Evolutionary conservation across 2,797 vertebrate genomes (phyloP).

Genomic region (Danio aesculapii): DNA sequence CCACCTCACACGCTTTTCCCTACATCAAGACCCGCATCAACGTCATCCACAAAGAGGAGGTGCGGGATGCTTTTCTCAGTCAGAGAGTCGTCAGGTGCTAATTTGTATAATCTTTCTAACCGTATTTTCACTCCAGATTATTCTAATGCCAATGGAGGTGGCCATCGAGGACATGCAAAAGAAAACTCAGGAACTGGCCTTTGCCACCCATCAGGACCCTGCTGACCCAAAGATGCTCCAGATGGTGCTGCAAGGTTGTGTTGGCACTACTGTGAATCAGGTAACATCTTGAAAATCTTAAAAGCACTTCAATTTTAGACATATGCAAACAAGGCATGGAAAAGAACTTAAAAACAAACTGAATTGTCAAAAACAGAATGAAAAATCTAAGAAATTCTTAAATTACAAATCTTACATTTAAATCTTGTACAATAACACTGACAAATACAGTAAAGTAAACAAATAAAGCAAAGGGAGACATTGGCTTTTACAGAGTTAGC

Average conservation of each 20-base stretch:
- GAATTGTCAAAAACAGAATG: too few species aligned
- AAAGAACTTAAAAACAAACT: too few species aligned
- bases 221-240: slow-evolving; percentile 92
- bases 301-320: too few species aligned
- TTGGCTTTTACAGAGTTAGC: too few species aligned
- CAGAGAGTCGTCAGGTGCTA: neutral
- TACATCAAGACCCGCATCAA: slow-evolving; percentile 94
- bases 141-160: slow-evolving; percentile 90
- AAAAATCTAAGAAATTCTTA: too few species aligned
- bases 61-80: slow-evolving; percentile 49
- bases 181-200: slow-evolving; percentile 92
- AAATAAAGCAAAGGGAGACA: too few species aligned
- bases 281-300: slow-evolving; percentile 60
- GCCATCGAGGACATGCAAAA: slow-evolving; percentile 97
- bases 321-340: too few species aligned
- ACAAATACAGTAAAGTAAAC: too few species aligned
- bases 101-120: neutral
- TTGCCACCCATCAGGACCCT: slow-evolving; percentile 91
- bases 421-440: too few species aligned
- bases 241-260: slow-evolving; percentile 92
- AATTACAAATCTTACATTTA: too few species aligned
- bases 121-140: slow-evolving; percentile 76
- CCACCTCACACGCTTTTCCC: slow-evolving; percentile 89
- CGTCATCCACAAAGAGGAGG: slow-evolving; percentile 90
- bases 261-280: slow-evolving; percentile 94